Evolutionary conservation across 2,888 invertebrate species (phyloP), one percentile per base, ranked within the genome.

Genomic region (Oscheius onirici): DNA sequence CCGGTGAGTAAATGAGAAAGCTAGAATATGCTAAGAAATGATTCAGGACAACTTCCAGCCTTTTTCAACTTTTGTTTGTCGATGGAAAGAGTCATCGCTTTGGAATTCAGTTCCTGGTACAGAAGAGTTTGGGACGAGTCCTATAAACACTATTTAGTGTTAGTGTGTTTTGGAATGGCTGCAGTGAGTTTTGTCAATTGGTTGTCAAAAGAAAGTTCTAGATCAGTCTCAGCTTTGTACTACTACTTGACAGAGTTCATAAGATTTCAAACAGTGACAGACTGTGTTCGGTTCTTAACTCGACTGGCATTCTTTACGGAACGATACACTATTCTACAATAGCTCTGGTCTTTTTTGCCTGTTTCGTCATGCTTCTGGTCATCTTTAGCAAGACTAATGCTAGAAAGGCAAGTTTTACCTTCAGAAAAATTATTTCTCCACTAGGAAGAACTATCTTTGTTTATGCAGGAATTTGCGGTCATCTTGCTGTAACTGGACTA

Each of bases 271-370:
- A 60, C 40, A 13, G 28, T 0, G 61, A 74, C 49, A 69, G 76
- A 17, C 70, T 80, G n/a, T 80, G 80, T 55, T 75, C 80, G 0
- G 78, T 78, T 11, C 76, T 80, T 75, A 73, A 80, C 65, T 76
- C 77, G 6, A 75, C 78, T 40, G 78, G 80, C 10, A 74, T 74
- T 15, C 57, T 77, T 44, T 80, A 74, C 69, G 78, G 78, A 66
- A 76, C 52, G 1, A 22, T 54, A 1, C 66, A 66, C 22, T 65
- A 76, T 41, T 11, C 15, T 58, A 5, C 58, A 58, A 15, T 66
- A 46, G 66, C 66, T 0, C 41, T 66, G 8, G 34, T 52, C 2
- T 66, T 41, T n/a, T 10, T 52, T 10, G 34, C 22, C 1, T 66
- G 66, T 22, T 66, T 52, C 52, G 24, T 66, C 17, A 66, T 52